Percentiles rank a stretch among this genome's conserved stretches.
These are phyloP conservation scores for Chionodraco myersi DNA, from an alignment of 2,113 vertebrate genomes.

Conservation along the genomic window DNA sequence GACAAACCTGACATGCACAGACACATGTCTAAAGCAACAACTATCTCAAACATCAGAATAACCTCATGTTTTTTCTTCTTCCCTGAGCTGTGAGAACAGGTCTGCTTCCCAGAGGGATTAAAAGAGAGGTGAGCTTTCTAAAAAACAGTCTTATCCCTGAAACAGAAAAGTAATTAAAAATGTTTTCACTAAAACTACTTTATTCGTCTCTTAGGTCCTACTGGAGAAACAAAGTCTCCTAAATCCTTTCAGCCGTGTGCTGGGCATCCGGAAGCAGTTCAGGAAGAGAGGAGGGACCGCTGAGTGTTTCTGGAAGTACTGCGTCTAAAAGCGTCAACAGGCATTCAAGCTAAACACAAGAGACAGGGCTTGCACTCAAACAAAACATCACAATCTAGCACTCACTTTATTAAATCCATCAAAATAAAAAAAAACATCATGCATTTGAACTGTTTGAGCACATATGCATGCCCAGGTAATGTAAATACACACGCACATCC, in stretches of 20 bases:
- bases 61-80: not conserved
- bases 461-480: constrained; percentile 15
- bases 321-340: constrained; percentile 69
- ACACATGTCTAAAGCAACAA: not conserved
- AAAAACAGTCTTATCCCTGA: not conserved
- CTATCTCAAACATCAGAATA: not conserved
- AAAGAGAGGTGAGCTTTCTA: constrained; percentile 72
- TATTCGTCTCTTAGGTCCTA: constrained; percentile 68
- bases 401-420: constrained; percentile 31
- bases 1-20: not conserved
- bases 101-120: constrained; percentile 70
- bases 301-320: constrained; percentile 87
- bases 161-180: not conserved
- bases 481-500: constrained; percentile 31
- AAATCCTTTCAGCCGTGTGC: constrained; percentile 65
- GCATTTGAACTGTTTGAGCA: constrained; percentile 6
- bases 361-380: constrained; percentile 53
- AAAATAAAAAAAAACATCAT: constrained; percentile 13
- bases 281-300: constrained; percentile 79
- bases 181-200: not conserved
- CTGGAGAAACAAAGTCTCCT: constrained; percentile 77
- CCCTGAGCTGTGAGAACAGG: constrained; percentile 70
- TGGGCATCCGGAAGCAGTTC: constrained; percentile 77
- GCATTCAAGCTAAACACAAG: not conserved
- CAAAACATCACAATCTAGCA: constrained; percentile 6